Percentiles rank a stretch among this genome's conserved stretches.
Conservation (phyloP, 2,888 invertebrate genomes). For the Muscina levida region DNA sequence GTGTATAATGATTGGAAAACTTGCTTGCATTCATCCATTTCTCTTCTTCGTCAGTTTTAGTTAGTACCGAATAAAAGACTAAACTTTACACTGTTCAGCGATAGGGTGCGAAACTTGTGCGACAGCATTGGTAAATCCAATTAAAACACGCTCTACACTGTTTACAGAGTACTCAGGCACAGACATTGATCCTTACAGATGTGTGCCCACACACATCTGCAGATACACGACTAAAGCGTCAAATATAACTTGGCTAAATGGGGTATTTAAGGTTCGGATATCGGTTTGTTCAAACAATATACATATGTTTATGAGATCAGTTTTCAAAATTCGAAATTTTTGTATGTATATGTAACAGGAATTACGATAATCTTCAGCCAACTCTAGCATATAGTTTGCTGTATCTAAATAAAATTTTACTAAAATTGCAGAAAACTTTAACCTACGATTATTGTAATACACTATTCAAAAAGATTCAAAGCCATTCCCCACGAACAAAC, state of each 20-base stretch:
- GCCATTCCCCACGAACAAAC: too few species aligned
- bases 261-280: too few species aligned
- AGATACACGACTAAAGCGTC: slow-evolving; percentile 1
- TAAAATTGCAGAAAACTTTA: too few species aligned
- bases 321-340: too few species aligned
- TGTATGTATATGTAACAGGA: too few species aligned
- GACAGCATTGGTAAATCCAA: slow-evolving; percentile 26
- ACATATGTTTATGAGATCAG: too few species aligned
- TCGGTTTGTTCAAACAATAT: too few species aligned
- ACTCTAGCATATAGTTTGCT: too few species aligned
- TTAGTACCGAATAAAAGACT: background rate
- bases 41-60: slow-evolving; percentile 1
- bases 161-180: background rate
- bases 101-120: slow-evolving; percentile 6
- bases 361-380: too few species aligned
- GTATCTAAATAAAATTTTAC: too few species aligned
- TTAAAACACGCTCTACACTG: slow-evolving; percentile 13
- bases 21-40: slow-evolving; percentile 22
- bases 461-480: too few species aligned
- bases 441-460: too few species aligned
- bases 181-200: background rate
- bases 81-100: background rate
- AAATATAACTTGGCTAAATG: slow-evolving; percentile 1
- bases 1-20: slow-evolving; percentile 8
- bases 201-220: background rate